These are phyloP conservation scores for Hystrix brachyura DNA, from an alignment of 2,113 vertebrate genomes.

Conservation along the genomic window DNA sequence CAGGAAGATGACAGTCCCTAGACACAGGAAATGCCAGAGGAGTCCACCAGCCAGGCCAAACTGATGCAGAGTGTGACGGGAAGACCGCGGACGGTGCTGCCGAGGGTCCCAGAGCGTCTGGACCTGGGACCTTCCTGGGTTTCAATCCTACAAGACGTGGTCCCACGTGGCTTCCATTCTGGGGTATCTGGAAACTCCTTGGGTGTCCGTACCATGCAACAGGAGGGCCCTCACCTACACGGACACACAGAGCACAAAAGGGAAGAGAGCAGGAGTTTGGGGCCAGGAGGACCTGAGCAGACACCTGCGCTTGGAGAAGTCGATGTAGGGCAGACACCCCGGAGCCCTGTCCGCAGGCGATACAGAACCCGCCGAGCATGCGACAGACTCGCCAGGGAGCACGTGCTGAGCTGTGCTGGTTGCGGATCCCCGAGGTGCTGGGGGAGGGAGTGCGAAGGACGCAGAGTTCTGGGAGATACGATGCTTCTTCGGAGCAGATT, in stretches of 20 bases:
- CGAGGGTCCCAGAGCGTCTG: not conserved
- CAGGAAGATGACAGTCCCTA: not conserved
- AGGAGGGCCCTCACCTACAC: not conserved
- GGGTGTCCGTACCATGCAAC: not conserved
- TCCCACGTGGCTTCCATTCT: not conserved
- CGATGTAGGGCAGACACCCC: too few species aligned
- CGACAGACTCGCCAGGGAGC: not conserved
- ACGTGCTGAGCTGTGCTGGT: fast-evolving
- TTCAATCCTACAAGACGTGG: not conserved
- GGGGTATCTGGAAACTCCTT: not conserved
- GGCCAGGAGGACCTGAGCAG: not conserved
- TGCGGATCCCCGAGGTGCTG: too few species aligned
- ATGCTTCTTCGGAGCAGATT: too few species aligned
- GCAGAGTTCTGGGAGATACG: fast-evolving
- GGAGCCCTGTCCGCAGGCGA: not conserved
- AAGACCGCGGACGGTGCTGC: not conserved
- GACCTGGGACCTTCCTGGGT: not conserved
- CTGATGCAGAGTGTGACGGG: too few species aligned
- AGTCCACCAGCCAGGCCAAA: not conserved
- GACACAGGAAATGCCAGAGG: not conserved
- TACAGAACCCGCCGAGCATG: not conserved
- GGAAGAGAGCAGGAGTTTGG: not conserved
- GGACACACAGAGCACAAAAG: fast-evolving
- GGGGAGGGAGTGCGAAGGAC: not conserved
- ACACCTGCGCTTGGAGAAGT: fast-evolving